Conservation (phyloP, 2,797 vertebrate genomes). For the Eulemur mongoz region DNA sequence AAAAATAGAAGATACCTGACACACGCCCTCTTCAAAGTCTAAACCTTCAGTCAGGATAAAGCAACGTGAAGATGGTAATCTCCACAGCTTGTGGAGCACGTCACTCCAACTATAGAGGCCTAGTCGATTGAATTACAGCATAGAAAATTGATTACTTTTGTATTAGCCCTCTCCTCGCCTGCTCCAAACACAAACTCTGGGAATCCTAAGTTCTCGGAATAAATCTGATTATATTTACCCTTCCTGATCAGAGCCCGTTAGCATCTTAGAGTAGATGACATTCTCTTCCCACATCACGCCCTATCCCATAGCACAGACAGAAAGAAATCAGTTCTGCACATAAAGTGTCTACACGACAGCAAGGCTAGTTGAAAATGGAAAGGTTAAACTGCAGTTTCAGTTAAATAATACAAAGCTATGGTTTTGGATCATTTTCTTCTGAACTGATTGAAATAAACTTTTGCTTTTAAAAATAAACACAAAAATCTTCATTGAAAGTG, state of each 20-base stretch:
- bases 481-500: not conserved
- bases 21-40: not conserved
- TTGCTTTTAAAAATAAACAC: not conserved
- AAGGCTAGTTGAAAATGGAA: not conserved
- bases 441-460: not conserved
- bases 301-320: not conserved
- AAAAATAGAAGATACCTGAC: not conserved
- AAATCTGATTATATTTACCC: constrained; percentile 2
- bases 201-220: not conserved
- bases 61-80: constrained; percentile 45
- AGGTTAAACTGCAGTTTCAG: not conserved
- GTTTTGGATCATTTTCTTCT: not conserved
- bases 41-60: constrained; percentile 53
- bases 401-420: not conserved
- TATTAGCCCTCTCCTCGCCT: not conserved
- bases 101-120: constrained; percentile 23
- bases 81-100: not conserved
- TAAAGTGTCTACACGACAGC: not conserved
- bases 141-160: constrained; percentile 33
- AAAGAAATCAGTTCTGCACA: not conserved
- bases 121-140: not conserved
- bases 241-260: not conserved
- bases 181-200: constrained; percentile 28
- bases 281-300: not conserved
- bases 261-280: not conserved